These are phyloP conservation scores for Rafetus swinhoei DNA, from an alignment of 2,113 vertebrate genomes.

Conservation along the genomic window DNA sequence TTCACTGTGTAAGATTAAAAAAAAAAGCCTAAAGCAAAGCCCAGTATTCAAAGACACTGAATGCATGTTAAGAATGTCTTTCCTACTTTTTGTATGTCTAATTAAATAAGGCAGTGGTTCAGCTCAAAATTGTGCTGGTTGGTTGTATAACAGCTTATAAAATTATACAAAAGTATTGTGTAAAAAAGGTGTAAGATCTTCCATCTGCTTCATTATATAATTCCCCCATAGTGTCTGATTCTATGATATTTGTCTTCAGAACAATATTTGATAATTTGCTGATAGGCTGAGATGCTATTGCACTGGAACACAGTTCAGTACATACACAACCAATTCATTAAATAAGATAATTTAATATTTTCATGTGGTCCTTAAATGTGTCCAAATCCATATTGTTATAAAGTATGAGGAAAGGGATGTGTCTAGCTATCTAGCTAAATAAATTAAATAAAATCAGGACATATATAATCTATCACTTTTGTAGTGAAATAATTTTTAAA, in stretches of 20 bases:
- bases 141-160: not conserved
- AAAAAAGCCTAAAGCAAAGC: conserved; percentile 43
- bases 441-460: too few species aligned
- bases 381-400: not conserved
- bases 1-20: conserved; percentile 12
- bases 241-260: not conserved
- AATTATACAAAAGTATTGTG: not conserved
- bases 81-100: not conserved
- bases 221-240: not conserved
- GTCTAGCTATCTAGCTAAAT: not conserved
- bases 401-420: not conserved
- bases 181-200: not conserved
- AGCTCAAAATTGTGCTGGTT: rapidly evolving
- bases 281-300: rapidly evolving
- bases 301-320: not conserved
- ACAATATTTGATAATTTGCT: not conserved
- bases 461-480: not conserved
- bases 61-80: not conserved
- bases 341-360: not conserved
- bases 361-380: not conserved
- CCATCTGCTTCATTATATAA: not conserved
- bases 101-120: not conserved
- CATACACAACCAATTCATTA: not conserved
- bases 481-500: not conserved
- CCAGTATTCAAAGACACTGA: not conserved